Conservation (phyloP, 2,888 invertebrate genomes). For the Heliconius aoede region DNA sequence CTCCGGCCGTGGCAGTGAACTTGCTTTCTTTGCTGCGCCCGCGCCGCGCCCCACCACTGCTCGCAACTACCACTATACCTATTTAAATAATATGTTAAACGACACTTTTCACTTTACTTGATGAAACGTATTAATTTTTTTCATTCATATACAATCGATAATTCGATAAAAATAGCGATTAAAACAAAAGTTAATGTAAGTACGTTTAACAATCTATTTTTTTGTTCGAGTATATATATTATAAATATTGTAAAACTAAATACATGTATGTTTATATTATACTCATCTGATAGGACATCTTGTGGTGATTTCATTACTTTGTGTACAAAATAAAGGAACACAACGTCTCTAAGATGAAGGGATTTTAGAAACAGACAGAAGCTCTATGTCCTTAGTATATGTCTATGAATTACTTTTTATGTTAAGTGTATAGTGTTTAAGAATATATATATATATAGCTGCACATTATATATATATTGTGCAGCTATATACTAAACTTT, state of each 20-base stretch:
- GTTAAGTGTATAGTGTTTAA: neutral
- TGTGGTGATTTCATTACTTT: neutral
- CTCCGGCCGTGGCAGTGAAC: conserved; percentile 82
- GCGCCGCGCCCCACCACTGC: conserved; percentile 56
- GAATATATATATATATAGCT: neutral
- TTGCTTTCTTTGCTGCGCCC: conserved; percentile 75
- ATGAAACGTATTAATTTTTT: neutral
- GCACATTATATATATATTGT: too few relatives aligned
- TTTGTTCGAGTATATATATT: too few relatives aligned
- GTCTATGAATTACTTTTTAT: neutral
- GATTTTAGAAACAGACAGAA: neutral
- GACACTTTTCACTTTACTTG: neutral
- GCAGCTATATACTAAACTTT: too few relatives aligned
- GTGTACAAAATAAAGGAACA: too few relatives aligned
- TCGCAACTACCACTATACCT: conserved; percentile 64
- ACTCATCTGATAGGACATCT: neutral
- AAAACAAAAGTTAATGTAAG: neutral
- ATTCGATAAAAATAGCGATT: neutral
- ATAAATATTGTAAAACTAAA: too few relatives aligned
- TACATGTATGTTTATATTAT: neutral
- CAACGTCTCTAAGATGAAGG: neutral
- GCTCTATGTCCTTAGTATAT: too few relatives aligned
- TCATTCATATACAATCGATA: neutral
- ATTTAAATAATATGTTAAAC: conserved; percentile 27
- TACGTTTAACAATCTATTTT: too few relatives aligned